A percentile compares a stretch with the other conserved stretches of the same genome.
These are phyloP conservation scores for Plagodis dolabraria DNA, from an alignment of 2,888 invertebrate species.

Conservation along the genomic window DNA sequence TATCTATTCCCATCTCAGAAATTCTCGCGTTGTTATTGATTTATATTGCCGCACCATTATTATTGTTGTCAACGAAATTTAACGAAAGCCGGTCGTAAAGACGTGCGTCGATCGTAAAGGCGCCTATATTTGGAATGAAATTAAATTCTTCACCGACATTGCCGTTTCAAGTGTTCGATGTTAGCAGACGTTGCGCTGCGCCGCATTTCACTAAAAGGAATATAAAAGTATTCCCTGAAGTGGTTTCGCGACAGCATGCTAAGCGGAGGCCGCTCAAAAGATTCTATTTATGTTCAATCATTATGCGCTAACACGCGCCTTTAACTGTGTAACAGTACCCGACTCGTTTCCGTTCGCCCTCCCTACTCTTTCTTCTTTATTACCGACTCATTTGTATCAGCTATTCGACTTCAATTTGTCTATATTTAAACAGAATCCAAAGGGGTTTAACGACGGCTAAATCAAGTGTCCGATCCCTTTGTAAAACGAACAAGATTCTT, in stretches of 20 bases:
- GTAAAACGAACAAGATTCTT: slow-evolving; percentile 31
- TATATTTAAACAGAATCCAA: slow-evolving; percentile 45
- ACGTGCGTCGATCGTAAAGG: slow-evolving; percentile 36
- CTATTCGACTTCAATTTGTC: slow-evolving; percentile 56
- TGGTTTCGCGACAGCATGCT: slow-evolving; percentile 74
- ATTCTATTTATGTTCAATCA: slow-evolving; percentile 78
- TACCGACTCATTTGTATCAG: slow-evolving; percentile 64
- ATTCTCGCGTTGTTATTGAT: slow-evolving; percentile 27
- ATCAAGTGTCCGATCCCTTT: slow-evolving; percentile 37
- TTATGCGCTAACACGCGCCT: slow-evolving; percentile 80
- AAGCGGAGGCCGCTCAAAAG: slow-evolving; percentile 61
- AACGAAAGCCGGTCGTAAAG: slow-evolving; percentile 30
- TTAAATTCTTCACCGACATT: slow-evolving; percentile 43
- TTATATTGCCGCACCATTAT: slow-evolving; percentile 20
- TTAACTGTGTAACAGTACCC: slow-evolving; percentile 78
- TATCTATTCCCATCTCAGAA: slow-evolving; percentile 11
- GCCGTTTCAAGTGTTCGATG: slow-evolving; percentile 45
- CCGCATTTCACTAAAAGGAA: slow-evolving; percentile 57
- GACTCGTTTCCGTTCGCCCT: slow-evolving; percentile 73
- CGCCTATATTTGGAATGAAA: slow-evolving; percentile 39
- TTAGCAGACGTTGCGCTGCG: slow-evolving; percentile 33
- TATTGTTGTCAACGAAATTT: slow-evolving; percentile 30
- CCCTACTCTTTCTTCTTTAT: slow-evolving; percentile 62
- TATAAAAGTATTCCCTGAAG: slow-evolving; percentile 68
- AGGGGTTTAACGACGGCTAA: slow-evolving; percentile 45